Conservation (phyloP, 2,113 vertebrate species). For the Microtus pennsylvanicus region DNA sequence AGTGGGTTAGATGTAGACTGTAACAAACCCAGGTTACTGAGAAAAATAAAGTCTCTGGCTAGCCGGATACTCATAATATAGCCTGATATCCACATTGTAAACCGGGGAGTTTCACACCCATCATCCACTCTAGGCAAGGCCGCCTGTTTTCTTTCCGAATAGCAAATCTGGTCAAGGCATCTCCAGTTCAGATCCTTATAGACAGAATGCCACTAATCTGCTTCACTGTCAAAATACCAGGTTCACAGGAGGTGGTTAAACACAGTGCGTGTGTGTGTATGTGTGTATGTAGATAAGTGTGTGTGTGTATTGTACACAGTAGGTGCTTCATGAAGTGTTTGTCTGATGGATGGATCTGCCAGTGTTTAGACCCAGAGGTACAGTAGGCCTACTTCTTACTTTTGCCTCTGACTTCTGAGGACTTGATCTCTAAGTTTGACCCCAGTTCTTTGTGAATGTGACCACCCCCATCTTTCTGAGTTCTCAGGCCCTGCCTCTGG, state of each 20-base stretch:
- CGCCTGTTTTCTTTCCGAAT: background rate
- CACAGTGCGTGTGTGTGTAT: too few relatives aligned
- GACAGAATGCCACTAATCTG: background rate
- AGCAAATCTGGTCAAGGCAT: background rate
- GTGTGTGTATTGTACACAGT: too few relatives aligned
- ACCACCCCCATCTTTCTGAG: background rate
- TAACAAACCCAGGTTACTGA: background rate
- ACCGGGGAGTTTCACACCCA: background rate
- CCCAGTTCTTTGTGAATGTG: background rate
- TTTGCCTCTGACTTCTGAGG: background rate
- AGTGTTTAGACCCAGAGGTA: background rate
- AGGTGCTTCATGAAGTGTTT: background rate
- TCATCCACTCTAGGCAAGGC: background rate
- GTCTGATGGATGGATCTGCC: background rate
- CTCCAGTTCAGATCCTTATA: background rate
- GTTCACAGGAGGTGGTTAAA: background rate
- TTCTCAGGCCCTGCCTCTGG: background rate
- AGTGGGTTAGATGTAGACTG: background rate
- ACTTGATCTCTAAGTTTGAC: background rate
- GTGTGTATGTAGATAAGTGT: too few relatives aligned
- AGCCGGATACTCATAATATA: background rate
- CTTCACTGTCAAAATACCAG: background rate
- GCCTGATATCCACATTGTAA: background rate
- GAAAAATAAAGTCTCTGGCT: background rate
- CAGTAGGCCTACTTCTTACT: background rate